These are phyloP conservation scores for Istiophorus platypterus DNA, from an alignment of 2,113 vertebrate genomes.

Conservation along the genomic window DNA sequence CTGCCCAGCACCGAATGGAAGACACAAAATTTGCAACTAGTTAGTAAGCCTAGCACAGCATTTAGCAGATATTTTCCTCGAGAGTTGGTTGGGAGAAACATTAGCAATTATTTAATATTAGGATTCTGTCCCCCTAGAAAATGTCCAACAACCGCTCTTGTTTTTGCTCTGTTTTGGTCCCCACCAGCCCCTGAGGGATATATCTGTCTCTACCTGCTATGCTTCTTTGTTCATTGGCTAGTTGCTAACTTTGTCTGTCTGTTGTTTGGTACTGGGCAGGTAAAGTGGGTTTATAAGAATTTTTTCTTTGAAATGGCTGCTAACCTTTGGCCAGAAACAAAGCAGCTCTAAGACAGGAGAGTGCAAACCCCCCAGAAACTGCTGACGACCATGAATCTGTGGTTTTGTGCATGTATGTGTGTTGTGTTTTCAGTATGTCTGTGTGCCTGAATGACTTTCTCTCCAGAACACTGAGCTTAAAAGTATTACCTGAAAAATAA, in stretches of 20 bases:
- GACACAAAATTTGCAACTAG: too few species aligned
- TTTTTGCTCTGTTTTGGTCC: not conserved
- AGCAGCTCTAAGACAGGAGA: not conserved
- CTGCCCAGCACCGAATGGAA: too few species aligned
- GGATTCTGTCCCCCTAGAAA: not conserved
- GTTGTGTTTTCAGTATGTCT: not conserved
- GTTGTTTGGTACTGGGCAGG: not conserved
- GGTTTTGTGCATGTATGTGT: not conserved
- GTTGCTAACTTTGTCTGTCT: not conserved
- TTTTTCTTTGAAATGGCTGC: not conserved
- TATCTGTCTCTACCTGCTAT: not conserved
- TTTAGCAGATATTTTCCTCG: too few species aligned
- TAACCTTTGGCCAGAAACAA: not conserved
- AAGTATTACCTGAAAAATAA: slow-evolving; percentile 10
- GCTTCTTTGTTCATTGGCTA: not conserved
- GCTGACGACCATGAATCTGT: not conserved
- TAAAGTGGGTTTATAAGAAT: not conserved
- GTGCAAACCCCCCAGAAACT: not conserved
- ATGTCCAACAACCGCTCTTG: not conserved
- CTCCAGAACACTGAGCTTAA: not conserved
- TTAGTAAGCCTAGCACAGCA: too few species aligned
- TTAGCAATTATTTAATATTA: not conserved
- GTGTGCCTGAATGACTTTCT: not conserved
- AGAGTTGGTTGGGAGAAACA: too few species aligned
- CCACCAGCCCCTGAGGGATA: not conserved